phyloP scores from a whole-genome alignment of 1,140 invertebrate species.

The Elysia chlorotica region DNA sequence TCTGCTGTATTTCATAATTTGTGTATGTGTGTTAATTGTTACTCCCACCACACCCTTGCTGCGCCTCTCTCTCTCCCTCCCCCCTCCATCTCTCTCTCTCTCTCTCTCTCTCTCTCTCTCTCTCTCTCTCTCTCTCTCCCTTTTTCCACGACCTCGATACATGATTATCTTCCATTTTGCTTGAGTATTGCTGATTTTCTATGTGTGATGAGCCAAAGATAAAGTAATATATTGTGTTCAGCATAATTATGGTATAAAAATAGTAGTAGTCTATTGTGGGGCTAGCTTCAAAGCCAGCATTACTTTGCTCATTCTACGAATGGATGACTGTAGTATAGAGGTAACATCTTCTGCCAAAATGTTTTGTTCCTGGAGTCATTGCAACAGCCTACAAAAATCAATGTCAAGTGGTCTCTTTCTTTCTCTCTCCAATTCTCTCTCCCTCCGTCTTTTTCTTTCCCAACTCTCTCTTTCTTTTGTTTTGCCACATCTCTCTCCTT shows the following conservation, averaged over 20 bases:
- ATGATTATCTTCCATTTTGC: not conserved
- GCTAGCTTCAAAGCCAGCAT: too few relatives aligned
- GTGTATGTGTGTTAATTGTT: too few relatives aligned
- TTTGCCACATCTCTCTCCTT: not conserved
- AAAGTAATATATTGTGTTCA: too few relatives aligned
- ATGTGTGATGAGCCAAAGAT: too few relatives aligned
- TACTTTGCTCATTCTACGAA: too few relatives aligned
- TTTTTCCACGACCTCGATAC: not conserved
- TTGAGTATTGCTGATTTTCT: too few relatives aligned
- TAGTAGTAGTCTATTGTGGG: too few relatives aligned
- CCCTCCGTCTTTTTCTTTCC: not conserved
- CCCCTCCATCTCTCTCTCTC: not conserved
- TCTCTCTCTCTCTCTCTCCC: constrained; percentile 2
- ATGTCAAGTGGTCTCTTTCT: not conserved
- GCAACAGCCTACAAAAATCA: not conserved
- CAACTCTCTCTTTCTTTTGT: not conserved
- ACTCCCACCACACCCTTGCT: too few relatives aligned
- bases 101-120: not conserved
- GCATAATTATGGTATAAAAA: too few relatives aligned
- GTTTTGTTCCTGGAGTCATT: not conserved
- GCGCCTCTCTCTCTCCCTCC: not conserved
- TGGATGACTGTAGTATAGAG: not conserved
- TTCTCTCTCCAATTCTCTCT: not conserved
- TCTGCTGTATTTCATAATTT: too few relatives aligned
- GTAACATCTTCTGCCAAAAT: not conserved